Conservation (phyloP, 2,113 vertebrate genomes). For the Trogon melanurus region DNA sequence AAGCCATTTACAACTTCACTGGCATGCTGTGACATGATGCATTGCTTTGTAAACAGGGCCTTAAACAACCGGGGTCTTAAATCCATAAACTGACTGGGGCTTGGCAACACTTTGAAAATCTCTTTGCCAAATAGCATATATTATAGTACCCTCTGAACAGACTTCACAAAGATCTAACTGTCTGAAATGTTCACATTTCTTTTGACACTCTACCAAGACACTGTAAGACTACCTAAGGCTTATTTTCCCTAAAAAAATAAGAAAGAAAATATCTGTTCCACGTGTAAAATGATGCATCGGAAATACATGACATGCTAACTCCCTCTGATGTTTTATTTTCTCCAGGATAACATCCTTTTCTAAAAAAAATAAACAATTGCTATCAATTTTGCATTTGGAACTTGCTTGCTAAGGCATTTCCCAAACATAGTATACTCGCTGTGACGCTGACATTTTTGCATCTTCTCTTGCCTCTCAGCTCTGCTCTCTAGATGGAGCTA, state of each 20-base stretch:
- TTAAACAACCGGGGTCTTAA: constrained; percentile 31
- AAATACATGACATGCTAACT: background rate
- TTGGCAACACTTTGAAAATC: constrained; percentile 31
- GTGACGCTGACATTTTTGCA: background rate
- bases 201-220: background rate
- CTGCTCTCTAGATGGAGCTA: background rate
- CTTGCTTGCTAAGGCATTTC: background rate
- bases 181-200: background rate
- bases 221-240: background rate
- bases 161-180: background rate
- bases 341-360: background rate
- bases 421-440: background rate
- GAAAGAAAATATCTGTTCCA: background rate
- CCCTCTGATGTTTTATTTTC: background rate
- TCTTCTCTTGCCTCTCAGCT: background rate
- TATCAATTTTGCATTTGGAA: background rate
- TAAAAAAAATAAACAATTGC: background rate
- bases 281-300: background rate
- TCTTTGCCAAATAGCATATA: constrained; percentile 1
- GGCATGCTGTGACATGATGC: constrained; percentile 25
- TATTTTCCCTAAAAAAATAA: background rate
- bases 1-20: constrained; percentile 30
- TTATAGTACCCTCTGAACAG: background rate
- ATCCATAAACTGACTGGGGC: constrained; percentile 32
- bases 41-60: constrained; percentile 43